phyloP scores from a whole-genome alignment of 37 sponge, comb jelly and placozoan species.

The Crambe crambe region DNA sequence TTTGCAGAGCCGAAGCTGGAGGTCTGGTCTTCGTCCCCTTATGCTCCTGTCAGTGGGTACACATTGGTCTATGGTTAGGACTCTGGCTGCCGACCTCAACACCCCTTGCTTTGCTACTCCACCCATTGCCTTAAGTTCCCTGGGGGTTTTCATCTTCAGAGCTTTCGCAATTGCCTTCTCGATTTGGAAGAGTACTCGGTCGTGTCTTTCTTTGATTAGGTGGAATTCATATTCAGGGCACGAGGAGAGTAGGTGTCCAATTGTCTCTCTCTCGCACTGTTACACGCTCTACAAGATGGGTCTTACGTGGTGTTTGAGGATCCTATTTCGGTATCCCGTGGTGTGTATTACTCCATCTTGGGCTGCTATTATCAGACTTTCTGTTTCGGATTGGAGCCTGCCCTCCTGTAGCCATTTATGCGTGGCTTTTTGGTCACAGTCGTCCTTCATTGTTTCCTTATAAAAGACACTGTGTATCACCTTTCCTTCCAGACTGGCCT shows the following conservation, averaged over 20 bases:
- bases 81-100: no score
- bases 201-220: slow-evolving; percentile 8
- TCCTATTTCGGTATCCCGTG: neutral
- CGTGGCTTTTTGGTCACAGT: neutral
- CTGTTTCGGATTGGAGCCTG: neutral
- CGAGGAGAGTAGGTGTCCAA: slow-evolving; percentile 3
- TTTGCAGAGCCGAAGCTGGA: no score
- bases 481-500: neutral
- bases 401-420: neutral
- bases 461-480: neutral
- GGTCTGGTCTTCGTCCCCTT: no score
- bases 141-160: no score
- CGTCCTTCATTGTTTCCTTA: neutral
- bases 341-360: slow-evolving; percentile 34
- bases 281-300: neutral
- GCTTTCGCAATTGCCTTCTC: no score
- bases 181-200: neutral
- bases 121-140: no score
- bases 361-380: slow-evolving; percentile 15
- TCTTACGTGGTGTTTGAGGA: neutral
- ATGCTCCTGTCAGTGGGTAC: no score
- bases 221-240: neutral
- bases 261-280: neutral
- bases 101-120: no score
- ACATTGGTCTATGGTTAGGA: no score